Conservation (phyloP, 1,140 invertebrate genomes). For the Conopomorpha cramerella region DNA sequence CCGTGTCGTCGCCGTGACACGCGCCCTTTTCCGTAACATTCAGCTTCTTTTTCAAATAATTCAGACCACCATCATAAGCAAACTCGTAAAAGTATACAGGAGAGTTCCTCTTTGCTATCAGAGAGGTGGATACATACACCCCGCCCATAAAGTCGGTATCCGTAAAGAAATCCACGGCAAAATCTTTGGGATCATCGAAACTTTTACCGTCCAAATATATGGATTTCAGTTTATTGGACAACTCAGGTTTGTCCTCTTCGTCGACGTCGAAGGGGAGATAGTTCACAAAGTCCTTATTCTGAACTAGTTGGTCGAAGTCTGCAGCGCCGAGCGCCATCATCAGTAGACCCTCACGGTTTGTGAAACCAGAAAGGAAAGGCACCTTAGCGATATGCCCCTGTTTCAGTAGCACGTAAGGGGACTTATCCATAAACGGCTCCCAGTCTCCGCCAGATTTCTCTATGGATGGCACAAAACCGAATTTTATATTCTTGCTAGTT, state of each 20-base stretch:
- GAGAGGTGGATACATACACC: constrained; percentile 21
- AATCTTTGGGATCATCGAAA: constrained; percentile 26
- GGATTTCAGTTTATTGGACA: constrained; percentile 27
- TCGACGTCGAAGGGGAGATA: constrained; percentile 27
- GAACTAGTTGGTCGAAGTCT: no score
- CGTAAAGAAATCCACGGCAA: constrained; percentile 39
- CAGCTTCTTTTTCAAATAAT: constrained; percentile 33
- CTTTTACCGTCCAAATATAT: constrained; percentile 31
- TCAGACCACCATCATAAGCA: constrained; percentile 39
- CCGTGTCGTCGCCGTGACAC: constrained; percentile 42
- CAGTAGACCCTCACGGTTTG: constrained; percentile 39
- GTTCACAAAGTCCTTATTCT: constrained; percentile 29
- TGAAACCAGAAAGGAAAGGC: constrained; percentile 40
- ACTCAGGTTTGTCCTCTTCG: constrained; percentile 17
- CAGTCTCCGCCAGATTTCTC: constrained; percentile 35
- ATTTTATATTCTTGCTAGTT: constrained; percentile 26
- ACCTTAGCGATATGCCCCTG: constrained; percentile 42
- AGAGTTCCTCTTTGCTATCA: constrained; percentile 31
- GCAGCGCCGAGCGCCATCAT: no score
- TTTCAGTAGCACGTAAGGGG: constrained; percentile 27
- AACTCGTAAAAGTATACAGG: constrained; percentile 51
- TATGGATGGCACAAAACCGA: constrained; percentile 46
- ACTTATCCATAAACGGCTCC: constrained; percentile 39
- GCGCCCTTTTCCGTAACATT: constrained; percentile 29
- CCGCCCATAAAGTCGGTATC: constrained; percentile 47